Percentiles rank a stretch among this genome's conserved stretches.
phyloP scores from a whole-genome alignment of 2,888 invertebrate species.

The Xylocampa areola region DNA sequence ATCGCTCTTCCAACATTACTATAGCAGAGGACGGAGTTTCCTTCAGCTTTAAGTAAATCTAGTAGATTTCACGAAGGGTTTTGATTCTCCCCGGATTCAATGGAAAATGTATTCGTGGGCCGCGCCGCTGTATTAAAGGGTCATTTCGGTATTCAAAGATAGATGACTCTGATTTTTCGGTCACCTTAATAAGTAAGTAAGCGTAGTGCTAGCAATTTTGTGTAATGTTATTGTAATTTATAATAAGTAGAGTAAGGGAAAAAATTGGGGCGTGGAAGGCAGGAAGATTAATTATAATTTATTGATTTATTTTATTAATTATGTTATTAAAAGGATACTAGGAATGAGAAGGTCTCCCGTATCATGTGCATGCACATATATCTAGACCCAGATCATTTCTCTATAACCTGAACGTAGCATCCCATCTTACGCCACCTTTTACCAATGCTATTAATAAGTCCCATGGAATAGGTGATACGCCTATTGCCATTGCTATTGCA shows the following conservation, averaged over 20 bases:
- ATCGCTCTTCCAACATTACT: slow-evolving; percentile 46
- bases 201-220: slow-evolving; percentile 7
- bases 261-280: slow-evolving; percentile 18
- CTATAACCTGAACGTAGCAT: too few species aligned
- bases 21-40: slow-evolving; percentile 39
- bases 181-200: slow-evolving; percentile 42
- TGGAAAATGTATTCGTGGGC: slow-evolving; percentile 64
- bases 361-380: too few species aligned
- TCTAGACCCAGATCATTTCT: too few species aligned
- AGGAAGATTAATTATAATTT: slow-evolving; percentile 12
- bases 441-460: too few species aligned
- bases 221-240: slow-evolving; percentile 38
- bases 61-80: slow-evolving; percentile 55
- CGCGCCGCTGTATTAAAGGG: slow-evolving; percentile 51
- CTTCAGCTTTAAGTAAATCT: slow-evolving; percentile 62
- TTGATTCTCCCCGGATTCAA: slow-evolving; percentile 59
- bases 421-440: too few species aligned
- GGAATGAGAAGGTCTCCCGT: too few species aligned
- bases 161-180: slow-evolving; percentile 35
- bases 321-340: too few species aligned
- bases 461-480: too few species aligned
- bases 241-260: slow-evolving; percentile 18
- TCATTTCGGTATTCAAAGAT: slow-evolving; percentile 42
- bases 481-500: too few species aligned
- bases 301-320: too few species aligned